Evolutionary conservation across 2,797 vertebrate genomes (phyloP).

Genomic region (Cephalopachus bancanus): DNA sequence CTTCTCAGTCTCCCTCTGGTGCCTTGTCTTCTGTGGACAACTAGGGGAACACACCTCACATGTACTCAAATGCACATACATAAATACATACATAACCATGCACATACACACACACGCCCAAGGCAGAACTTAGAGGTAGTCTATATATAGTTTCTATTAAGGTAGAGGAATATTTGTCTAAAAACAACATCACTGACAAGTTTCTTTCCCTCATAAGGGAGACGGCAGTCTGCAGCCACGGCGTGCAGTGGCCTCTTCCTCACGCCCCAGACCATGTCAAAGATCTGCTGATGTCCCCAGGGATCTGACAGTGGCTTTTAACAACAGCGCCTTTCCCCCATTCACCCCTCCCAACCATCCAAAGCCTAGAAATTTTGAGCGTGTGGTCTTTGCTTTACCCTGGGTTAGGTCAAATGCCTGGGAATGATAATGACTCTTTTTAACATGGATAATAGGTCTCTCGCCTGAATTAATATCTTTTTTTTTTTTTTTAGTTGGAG

Average conservation of each 20-base stretch:
- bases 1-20: background rate
- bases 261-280: fast-evolving
- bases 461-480: background rate
- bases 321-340: background rate
- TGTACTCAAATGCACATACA: background rate
- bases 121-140: fast-evolving
- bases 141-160: no score
- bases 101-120: no score
- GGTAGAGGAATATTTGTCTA: background rate
- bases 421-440: fast-evolving
- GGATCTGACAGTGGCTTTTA: no score
- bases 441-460: fast-evolving
- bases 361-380: background rate
- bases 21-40: background rate
- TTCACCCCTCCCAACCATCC: fast-evolving
- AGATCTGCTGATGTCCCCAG: fast-evolving
- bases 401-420: fast-evolving
- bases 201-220: background rate
- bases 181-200: fast-evolving
- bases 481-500: background rate
- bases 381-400: fast-evolving
- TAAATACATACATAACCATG: background rate
- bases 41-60: background rate
- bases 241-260: background rate
- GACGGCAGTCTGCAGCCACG: background rate